Percentiles rank a stretch among this genome's conserved stretches.
These are phyloP conservation scores for Cataglyphis livida DNA, from an alignment of 2,888 invertebrate genomes.

Conservation along the genomic window DNA sequence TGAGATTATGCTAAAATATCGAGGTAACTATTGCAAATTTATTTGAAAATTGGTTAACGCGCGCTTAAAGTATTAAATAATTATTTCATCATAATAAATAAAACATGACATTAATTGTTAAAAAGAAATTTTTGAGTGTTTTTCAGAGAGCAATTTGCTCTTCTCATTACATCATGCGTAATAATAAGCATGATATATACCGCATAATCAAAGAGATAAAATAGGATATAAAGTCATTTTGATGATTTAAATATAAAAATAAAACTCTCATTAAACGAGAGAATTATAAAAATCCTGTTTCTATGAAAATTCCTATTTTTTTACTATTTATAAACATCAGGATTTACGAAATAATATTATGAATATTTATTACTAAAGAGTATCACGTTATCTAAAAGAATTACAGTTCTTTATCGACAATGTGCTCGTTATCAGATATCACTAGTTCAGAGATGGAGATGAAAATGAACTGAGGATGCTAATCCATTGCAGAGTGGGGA, in stretches of 20 bases:
- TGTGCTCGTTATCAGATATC: neutral
- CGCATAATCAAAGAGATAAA: neutral
- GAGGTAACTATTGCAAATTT: neutral
- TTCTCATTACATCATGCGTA: neutral
- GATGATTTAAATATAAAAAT: neutral
- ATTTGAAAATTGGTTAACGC: neutral
- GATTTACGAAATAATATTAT: neutral
- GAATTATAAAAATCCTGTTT: neutral
- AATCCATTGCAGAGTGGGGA: slow-evolving; percentile 62
- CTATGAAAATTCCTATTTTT: neutral
- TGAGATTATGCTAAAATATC: neutral
- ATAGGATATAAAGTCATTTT: neutral
- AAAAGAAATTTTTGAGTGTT: neutral
- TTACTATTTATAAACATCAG: neutral
- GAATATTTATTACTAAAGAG: neutral
- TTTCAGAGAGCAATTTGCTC: neutral
- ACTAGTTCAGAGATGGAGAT: neutral
- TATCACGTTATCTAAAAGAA: neutral
- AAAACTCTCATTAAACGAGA: neutral
- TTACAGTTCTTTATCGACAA: neutral
- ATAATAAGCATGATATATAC: neutral
- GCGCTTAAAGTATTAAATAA: neutral
- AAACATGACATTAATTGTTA: neutral
- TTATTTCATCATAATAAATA: neutral
- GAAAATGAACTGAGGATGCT: slow-evolving; percentile 14